Evolutionary conservation across 2,113 vertebrate genomes (phyloP).

Genomic region (Bos javanicus): DNA sequence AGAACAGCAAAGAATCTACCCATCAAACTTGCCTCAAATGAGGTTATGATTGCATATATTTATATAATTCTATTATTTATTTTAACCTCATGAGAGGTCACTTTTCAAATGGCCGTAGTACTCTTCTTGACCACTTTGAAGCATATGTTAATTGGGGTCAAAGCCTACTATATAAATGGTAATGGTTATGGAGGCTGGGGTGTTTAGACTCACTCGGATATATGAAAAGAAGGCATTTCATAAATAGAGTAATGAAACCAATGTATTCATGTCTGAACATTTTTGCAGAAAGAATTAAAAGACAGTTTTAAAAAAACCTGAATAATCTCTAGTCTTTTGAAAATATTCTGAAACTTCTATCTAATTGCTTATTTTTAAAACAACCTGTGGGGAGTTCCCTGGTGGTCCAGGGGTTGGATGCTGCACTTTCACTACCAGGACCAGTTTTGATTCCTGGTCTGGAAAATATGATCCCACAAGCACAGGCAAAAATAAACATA

Average conservation of each 20-base stretch:
- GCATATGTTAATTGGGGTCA: neutral
- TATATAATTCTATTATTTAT: neutral
- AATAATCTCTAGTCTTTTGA: neutral
- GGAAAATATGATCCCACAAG: neutral
- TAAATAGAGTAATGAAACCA: neutral
- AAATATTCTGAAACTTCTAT: neutral
- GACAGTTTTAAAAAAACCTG: neutral
- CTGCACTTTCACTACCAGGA: neutral
- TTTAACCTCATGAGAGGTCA: neutral
- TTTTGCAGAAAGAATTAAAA: conserved; percentile 13
- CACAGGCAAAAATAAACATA: neutral
- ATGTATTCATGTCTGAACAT: neutral
- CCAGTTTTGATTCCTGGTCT: neutral
- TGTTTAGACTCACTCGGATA: neutral
- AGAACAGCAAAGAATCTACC: neutral
- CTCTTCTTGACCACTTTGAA: neutral
- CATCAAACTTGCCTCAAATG: neutral
- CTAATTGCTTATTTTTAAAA: neutral
- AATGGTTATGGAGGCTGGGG: neutral
- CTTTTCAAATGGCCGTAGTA: neutral
- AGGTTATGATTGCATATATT: neutral
- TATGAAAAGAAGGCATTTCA: neutral
- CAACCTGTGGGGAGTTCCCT: neutral
- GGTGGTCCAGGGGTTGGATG: neutral
- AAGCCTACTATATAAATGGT: neutral